Conservation (phyloP, 2,797 vertebrate species). For the Chrosomus eos region DNA sequence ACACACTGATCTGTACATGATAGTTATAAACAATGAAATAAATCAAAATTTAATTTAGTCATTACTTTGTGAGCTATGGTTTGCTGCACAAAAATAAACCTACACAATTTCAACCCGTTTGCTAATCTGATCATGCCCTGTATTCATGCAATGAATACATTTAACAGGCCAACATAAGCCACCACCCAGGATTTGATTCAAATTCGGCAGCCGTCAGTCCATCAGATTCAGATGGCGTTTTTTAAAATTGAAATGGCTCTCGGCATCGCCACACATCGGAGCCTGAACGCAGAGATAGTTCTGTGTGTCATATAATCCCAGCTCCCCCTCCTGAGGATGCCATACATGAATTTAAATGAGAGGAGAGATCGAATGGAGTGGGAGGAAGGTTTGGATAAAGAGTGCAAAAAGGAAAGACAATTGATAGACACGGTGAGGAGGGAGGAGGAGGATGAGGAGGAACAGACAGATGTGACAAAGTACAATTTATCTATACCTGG, state of each 20-base stretch:
- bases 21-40: background rate
- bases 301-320: constrained; percentile 27
- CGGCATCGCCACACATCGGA: constrained; percentile 8
- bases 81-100: background rate
- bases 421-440: constrained; percentile 7
- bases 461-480: constrained; percentile 18
- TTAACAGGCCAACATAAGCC: background rate
- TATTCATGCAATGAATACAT: background rate
- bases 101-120: background rate
- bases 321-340: constrained; percentile 21
- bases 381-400: constrained; percentile 15
- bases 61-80: background rate
- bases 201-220: background rate
- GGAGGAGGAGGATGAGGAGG: constrained; percentile 19
- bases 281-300: constrained; percentile 7
- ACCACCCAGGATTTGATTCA: background rate
- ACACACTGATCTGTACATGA: background rate
- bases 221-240: constrained; percentile 7
- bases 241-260: constrained; percentile 28
- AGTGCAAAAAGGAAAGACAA: constrained; percentile 46
- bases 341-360: constrained; percentile 49
- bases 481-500: constrained; percentile 75
- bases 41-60: background rate
- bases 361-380: background rate
- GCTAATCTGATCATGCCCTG: background rate